Conservation (phyloP, 2,113 vertebrate species). For the Neomonachus schauinslandi region DNA sequence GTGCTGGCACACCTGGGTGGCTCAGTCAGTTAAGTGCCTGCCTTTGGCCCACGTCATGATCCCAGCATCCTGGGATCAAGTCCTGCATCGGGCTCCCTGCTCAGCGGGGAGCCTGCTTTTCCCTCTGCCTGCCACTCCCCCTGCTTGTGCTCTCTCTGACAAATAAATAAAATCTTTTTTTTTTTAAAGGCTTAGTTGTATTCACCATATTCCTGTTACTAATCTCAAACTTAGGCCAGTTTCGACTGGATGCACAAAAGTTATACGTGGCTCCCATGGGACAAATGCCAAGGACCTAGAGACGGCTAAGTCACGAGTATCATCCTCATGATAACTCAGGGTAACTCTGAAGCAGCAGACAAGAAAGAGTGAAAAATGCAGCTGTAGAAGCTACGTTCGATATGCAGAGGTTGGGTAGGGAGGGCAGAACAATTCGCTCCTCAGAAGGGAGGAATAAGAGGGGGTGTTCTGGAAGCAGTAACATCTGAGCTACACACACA, state of each 20-base stretch:
- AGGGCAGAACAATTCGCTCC: not conserved
- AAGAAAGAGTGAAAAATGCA: not conserved
- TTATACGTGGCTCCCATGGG: not conserved
- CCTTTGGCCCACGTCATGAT: not conserved
- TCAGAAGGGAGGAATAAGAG: not conserved
- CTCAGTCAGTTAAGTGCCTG: not conserved
- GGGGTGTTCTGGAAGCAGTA: not conserved
- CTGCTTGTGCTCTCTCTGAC: too few relatives aligned
- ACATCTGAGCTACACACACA: not conserved
- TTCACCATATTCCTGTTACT: not conserved
- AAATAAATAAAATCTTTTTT: not conserved
- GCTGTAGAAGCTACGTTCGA: rapidly evolving
- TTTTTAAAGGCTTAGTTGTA: not conserved
- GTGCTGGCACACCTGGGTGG: not conserved
- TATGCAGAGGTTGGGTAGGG: not conserved
- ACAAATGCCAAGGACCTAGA: not conserved
- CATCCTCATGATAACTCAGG: not conserved
- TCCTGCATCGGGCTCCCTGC: too few relatives aligned
- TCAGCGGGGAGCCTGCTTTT: not conserved
- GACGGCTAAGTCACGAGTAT: not conserved
- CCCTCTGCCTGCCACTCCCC: not conserved
- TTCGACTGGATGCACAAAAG: not conserved
- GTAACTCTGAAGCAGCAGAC: not conserved
- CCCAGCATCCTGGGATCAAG: not conserved
- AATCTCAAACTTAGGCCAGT: not conserved